Percentiles rank a stretch among this genome's conserved stretches.
These are phyloP conservation scores for Alouatta palliata DNA, from an alignment of 2,113 vertebrate genomes.

Conservation along the genomic window DNA sequence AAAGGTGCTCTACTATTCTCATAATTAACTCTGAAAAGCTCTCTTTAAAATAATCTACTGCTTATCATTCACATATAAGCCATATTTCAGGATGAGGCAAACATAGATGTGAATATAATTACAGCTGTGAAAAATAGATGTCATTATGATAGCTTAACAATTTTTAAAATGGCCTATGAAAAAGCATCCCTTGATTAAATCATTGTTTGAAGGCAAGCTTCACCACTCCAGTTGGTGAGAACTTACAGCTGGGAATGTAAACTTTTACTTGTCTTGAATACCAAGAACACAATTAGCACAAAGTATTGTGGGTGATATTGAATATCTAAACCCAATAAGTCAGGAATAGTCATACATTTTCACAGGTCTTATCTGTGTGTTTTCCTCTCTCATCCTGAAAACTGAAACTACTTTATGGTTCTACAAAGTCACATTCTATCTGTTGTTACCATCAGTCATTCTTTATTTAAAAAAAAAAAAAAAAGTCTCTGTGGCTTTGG, in stretches of 20 bases:
- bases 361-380: slow-evolving; percentile 29
- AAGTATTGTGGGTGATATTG: not conserved
- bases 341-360: not conserved
- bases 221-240: not conserved
- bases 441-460: slow-evolving; percentile 44
- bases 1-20: not conserved
- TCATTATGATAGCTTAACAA: not conserved
- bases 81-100: not conserved
- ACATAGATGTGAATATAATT: not conserved
- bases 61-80: not conserved
- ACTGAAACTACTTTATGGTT: slow-evolving; percentile 32
- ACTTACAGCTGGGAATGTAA: not conserved
- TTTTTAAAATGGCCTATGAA: not conserved
- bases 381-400: slow-evolving; percentile 58
- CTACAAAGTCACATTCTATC: slow-evolving; percentile 53
- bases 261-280: not conserved
- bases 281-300: not conserved
- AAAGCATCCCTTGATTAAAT: not conserved
- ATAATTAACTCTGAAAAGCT: slow-evolving; percentile 21
- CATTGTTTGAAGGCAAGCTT: not conserved
- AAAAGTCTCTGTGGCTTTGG: slow-evolving; percentile 43
- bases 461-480: slow-evolving; percentile 67
- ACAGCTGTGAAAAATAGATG: not conserved
- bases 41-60: not conserved
- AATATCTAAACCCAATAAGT: not conserved